These are phyloP conservation scores for Choristoneura fumiferana DNA, from an alignment of 1,140 invertebrate genomes.

Conservation along the genomic window DNA sequence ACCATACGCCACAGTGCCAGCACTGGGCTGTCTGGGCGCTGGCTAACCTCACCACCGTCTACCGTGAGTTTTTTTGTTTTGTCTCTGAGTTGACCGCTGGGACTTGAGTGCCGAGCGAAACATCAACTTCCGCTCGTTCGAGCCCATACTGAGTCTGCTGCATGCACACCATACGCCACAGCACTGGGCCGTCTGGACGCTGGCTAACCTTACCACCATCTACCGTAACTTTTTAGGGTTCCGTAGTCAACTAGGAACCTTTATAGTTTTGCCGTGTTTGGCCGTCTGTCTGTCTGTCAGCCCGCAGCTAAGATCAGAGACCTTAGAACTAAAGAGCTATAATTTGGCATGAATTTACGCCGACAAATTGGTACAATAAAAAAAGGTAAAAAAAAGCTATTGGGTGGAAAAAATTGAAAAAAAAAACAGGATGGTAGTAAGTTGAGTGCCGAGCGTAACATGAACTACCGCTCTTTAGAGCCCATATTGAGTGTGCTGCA, in stretches of 20 bases:
- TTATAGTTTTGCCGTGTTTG: too few relatives aligned
- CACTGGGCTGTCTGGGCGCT: slow-evolving; percentile 99
- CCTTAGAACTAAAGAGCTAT: too few relatives aligned
- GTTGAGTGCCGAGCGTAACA: slow-evolving; percentile 87
- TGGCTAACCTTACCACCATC: slow-evolving; percentile 96
- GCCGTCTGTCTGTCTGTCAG: too few relatives aligned
- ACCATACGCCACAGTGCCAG: slow-evolving; percentile 93
- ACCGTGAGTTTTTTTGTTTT: slow-evolving; percentile 84
- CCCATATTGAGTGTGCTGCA: slow-evolving; percentile 91
- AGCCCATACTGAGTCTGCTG: slow-evolving; percentile 92
- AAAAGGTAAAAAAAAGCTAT: too few relatives aligned
- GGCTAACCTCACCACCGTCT: slow-evolving; percentile 95
- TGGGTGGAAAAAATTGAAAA: too few relatives aligned
- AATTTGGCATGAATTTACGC: too few relatives aligned
- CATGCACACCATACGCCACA: slow-evolving; percentile 90
- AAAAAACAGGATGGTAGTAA: too few relatives aligned
- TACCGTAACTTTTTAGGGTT: slow-evolving; percentile 85
- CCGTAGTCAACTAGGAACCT: too few relatives aligned
- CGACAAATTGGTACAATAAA: too few relatives aligned
- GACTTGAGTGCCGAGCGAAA: slow-evolving; percentile 87
- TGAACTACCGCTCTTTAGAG: slow-evolving; percentile 97
- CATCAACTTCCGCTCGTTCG: slow-evolving; percentile 98
- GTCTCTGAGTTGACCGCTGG: too few relatives aligned
- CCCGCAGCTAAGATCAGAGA: too few relatives aligned
- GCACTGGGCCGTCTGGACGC: slow-evolving; percentile 98